Percentiles rank a stretch among this genome's conserved stretches.
These are phyloP conservation scores for Thomomys bottae DNA, from an alignment of 2,113 vertebrate genomes.

Conservation along the genomic window DNA sequence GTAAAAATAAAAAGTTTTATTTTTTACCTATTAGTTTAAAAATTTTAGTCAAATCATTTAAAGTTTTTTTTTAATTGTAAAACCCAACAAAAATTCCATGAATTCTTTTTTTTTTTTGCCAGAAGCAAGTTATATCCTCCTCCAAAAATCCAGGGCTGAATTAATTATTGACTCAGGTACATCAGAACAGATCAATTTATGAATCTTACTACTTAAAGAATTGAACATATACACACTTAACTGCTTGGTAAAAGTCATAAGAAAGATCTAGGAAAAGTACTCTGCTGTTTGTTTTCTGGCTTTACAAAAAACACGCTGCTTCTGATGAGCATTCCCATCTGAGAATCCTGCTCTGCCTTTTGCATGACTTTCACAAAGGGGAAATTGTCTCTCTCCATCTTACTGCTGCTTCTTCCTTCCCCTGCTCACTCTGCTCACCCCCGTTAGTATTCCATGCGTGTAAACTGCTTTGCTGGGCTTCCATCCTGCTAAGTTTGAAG, in stretches of 20 bases:
- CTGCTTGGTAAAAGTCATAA: background rate
- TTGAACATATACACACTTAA: background rate
- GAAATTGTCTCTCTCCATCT: background rate
- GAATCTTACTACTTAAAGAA: background rate
- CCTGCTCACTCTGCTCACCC: background rate
- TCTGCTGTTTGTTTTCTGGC: background rate
- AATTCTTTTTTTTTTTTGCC: background rate
- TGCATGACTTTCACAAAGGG: background rate
- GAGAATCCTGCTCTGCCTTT: background rate
- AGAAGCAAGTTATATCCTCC: background rate
- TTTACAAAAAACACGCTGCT: background rate
- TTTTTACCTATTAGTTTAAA: background rate
- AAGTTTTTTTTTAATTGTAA: background rate
- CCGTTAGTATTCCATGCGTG: conserved; percentile 46
- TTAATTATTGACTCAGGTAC: background rate
- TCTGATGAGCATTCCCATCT: background rate
- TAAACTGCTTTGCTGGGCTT: conserved; percentile 31
- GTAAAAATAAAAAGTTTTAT: background rate
- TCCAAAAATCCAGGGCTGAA: conserved; percentile 12
- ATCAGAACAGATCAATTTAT: background rate
- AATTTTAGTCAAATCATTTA: background rate
- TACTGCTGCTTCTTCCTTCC: background rate
- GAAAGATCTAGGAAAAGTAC: background rate
- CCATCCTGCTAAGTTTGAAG: conserved; percentile 60
- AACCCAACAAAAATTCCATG: background rate